Base-by-base conservation (phyloP, 2,888 invertebrate species). In the Nesidiocoris tenuis region DNA sequence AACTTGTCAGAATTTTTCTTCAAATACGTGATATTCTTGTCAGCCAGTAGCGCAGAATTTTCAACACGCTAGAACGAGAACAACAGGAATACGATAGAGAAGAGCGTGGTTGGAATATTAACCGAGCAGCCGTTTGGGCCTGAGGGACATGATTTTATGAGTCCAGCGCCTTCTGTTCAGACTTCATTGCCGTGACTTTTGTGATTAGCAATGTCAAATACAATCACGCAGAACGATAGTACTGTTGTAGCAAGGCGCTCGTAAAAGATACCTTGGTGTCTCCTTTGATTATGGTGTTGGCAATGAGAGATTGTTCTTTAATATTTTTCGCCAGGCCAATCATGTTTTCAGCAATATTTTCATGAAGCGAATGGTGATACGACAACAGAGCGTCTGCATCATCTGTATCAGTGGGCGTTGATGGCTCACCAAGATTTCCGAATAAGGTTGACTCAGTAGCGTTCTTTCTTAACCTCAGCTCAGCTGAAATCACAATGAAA, bases 271-370 rank as follows among this genome's bases (percentile, higher is more conserved):
- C 92, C 87, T 93, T 91, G 1, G 92, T 93, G 83, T 98, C 98
- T 79, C 91, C 91, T 82, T 89, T 91, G 25, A 98, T 95, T 79
- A 98, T 95, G 79, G 89, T 90, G 82, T 93, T 94, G 1, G 98
- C 96, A 55, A 93, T 89, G 81, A 91, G 87, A 0, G 95, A 94
- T 84, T 97, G 96, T 82, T 96, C 95, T 83, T 95, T 96, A 75
- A 98, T 87, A 82, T 88, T 95, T 81, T 89, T 89, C 0, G 96
- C 94, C 80, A 97, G 87, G 76, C 89, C 85, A n/a, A 98, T 86
- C 93, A 98, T 95, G 81, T 97, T 95, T 81, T 96, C 94, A 0
- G 97, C 95, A 22, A 98, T 91, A 83, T 93, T 93, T 81, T 95
- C 95, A 82, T 98, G 97, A 84, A 93, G 89, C 79, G 91, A 89